These are phyloP conservation scores for mouse (Mus musculus) DNA, from an alignment of 2,113 vertebrate genomes.

Conservation along the genomic window GRCm39 chr10:9019501-9020000, in stretches of 20 bases:
- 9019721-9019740: neutral
- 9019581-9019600: neutral
- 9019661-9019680: neutral
- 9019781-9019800: neutral
- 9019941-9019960: neutral
- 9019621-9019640: neutral
- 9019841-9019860: neutral
- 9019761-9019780: neutral
- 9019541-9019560: neutral
- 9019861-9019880: neutral
- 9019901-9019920: too few species aligned
- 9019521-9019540: too few species aligned
- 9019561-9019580: neutral
- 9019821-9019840: neutral
- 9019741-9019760: neutral
- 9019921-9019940: too few species aligned
- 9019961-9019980: neutral
- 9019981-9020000: neutral
- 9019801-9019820: neutral
- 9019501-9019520: too few species aligned
- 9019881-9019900: too few species aligned
- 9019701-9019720: neutral
- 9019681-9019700: neutral
- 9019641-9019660: neutral
- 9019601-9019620: neutral